A percentile compares a stretch with the other conserved stretches of the same genome.
Conservation (phyloP, 2,113 vertebrate species). For the Macrotis lagotis region DNA sequence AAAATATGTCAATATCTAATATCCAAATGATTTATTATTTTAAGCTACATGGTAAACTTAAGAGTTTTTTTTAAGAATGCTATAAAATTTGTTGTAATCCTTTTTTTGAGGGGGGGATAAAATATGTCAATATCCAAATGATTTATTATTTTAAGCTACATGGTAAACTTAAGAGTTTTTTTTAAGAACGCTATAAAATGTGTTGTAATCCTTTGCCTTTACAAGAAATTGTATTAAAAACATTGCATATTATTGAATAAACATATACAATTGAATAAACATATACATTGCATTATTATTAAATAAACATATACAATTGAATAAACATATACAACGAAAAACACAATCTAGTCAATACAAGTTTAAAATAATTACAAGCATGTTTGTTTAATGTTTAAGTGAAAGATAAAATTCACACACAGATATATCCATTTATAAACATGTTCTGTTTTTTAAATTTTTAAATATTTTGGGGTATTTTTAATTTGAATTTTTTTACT, state of each 20-base stretch:
- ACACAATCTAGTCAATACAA: background rate
- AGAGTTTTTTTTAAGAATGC: background rate
- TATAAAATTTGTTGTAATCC: background rate
- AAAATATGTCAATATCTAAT: background rate
- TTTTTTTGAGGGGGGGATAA: background rate
- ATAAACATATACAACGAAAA: background rate
- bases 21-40: background rate
- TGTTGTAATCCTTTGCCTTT: background rate
- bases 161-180: background rate
- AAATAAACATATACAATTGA: no score
- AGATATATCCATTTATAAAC: background rate
- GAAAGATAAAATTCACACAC: background rate
- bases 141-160: background rate
- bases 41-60: background rate
- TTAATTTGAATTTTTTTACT: background rate
- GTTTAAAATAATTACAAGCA: background rate
- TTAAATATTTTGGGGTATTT: background rate
- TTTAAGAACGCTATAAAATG: background rate
- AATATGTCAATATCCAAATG: background rate
- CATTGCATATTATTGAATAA: no score
- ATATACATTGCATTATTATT: no score
- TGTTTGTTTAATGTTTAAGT: background rate
- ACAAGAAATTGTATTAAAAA: background rate
- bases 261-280: background rate
- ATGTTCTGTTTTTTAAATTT: background rate